These are phyloP conservation scores for Oryzias sinensis DNA, from an alignment of 2,797 vertebrate genomes.

Conservation along the genomic window DNA sequence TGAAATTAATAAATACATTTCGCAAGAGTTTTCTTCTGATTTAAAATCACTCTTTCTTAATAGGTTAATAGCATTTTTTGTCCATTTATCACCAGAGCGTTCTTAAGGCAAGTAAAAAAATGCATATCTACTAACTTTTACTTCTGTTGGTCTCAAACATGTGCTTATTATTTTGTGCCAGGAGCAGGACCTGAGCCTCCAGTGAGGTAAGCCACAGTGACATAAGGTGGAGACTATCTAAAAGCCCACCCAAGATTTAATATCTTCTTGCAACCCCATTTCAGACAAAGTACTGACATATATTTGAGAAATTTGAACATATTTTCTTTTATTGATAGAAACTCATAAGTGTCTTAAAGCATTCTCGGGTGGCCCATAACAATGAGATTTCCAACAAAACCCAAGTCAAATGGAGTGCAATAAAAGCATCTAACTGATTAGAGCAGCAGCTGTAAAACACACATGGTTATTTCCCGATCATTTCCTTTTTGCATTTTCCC, in stretches of 20 bases:
- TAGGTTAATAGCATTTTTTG: no score
- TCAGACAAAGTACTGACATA: conserved; percentile 45
- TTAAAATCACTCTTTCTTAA: background rate
- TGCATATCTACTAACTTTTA: conserved; percentile 42
- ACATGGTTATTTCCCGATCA: conserved; percentile 47
- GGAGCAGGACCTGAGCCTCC: conserved; percentile 58
- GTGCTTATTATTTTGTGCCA: conserved; percentile 75
- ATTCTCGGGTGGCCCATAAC: conserved; percentile 2
- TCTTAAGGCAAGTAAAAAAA: conserved; percentile 12
- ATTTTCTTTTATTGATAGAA: conserved; percentile 27
- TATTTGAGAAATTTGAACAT: conserved; percentile 22
- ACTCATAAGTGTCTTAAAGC: conserved; percentile 20
- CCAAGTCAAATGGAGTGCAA: conserved; percentile 32
- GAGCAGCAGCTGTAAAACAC: conserved; percentile 58
- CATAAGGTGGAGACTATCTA: conserved; percentile 68
- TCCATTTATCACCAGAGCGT: conserved; percentile 4
- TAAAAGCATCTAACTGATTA: conserved; percentile 44
- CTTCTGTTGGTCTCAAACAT: conserved; percentile 54
- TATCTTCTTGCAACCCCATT: conserved; percentile 49
- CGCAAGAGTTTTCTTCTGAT: background rate
- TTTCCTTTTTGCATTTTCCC: conserved; percentile 55
- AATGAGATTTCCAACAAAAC: conserved; percentile 34
- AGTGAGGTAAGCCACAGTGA: conserved; percentile 73
- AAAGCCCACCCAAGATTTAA: conserved; percentile 72
- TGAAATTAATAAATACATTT: background rate